Base-by-base conservation (phyloP, 2,113 vertebrate genomes). In the Meleagris gallopavo region DNA sequence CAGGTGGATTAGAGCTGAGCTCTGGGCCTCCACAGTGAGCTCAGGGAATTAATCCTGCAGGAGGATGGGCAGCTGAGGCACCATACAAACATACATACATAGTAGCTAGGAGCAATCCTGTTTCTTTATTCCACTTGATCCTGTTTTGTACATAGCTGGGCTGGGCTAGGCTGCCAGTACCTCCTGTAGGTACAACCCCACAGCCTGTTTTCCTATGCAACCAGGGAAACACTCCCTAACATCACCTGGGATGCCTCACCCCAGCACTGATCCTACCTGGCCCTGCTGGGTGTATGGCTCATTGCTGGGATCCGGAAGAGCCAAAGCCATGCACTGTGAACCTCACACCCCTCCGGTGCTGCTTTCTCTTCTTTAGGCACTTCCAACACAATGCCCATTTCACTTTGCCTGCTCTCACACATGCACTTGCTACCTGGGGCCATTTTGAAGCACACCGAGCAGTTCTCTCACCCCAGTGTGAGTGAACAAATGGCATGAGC, bases 71-170 rank as follows among this genome's bases (percentile, higher is more conserved):
- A 92, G 89, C 67, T 73, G 89, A 92, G 89, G 79, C 91, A 89
- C 9, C 2, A 62, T 20, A 67, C 86, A 75, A 57, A 96, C 41
- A 43, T 15, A 43, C 41, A 43, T 43, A 43, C 41, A 43, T 43
- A 83, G 82, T 89, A 85, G 91, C 94, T 89, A 11, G 3, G 75
- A 92, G 82, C 74, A 94, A 95, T 88, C 84, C 91, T 83, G 78
- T 85, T 94, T 85, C 81, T 71, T 45, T 66, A 75, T 78, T 79
- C 67, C 2, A 7, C 86, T 70, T 83, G 78, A 94, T 96, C 85
- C 34, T 82, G 36, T 89, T 96, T 88, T 16, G 29, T 54, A 54
- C 65, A 67, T 83, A 91, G 82, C 87, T 66, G 60, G 82, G 88
- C 5, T 66, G 64, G 82, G 90, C 5, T 4, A n/a, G 29, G 61